Evolutionary conservation across 1,140 invertebrate genomes (phyloP), one percentile per base, ranked within the genome.

Genomic region (Drosophila kohkoa): DNA sequence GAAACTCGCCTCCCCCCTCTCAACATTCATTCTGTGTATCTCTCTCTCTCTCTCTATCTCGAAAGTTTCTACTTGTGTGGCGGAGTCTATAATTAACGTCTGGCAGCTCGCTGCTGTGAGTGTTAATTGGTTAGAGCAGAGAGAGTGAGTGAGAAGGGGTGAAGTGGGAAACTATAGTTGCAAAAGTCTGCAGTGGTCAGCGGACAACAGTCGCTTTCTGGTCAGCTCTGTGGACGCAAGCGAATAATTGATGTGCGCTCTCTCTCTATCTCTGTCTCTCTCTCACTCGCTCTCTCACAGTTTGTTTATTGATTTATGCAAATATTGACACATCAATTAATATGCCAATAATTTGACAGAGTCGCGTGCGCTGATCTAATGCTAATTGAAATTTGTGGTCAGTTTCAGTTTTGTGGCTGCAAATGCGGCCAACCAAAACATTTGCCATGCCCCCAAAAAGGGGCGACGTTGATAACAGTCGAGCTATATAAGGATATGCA

Each of bases 341-440:
- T 86, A 60, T 75, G 62, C 76, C 74, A 71, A 83, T 74, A 77
- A 85, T 77, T 65, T 20, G 46, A 45, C 13, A 35, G 20, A 41
- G 32, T 59, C 35, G 55, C 70, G 59, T 28, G 38, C 8, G 7
- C 35, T 25, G n/a, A 46, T 65, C 79, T 80, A 68, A 76, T 77
- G 52, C 65, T 86, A 78, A 86, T 85, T 85, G 81, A 86, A 83
- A 85, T 85, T 83, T 83, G 77, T 41, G 81, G 82, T 81, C 38
- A 5, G 8, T 8, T 25, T 30, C 15, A 35, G 28, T 43, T 38
- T 32, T 57, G 52, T 52, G 38, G 62, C 62, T 65, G 20, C 62
- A 52, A 11, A 8, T 64, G 49, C 16, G 46, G 59, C 28, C 30
- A 41, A 43, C 15, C 54, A 25, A 16, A 10, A 10, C 3, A 15